Evolutionary conservation across 2,888 invertebrate genomes (phyloP), one percentile per base, ranked within the genome.

Genomic region (Ceriagrion tenellum): DNA sequence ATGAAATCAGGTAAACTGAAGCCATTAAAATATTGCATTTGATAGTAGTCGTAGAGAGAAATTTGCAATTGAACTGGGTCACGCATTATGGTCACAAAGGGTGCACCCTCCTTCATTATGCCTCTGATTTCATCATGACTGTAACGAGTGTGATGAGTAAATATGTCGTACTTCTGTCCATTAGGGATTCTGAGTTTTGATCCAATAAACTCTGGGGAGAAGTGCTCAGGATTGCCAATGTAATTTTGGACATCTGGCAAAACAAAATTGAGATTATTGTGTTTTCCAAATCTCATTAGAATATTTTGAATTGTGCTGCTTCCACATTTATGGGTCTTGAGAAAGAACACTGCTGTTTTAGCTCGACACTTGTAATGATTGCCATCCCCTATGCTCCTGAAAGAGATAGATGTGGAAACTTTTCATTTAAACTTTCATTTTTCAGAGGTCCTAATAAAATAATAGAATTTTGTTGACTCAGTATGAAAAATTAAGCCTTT

Each of bases 311-410:
- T 56, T 6, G 96, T 95, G 16, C 95, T 95, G 40, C 96, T 95
- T 23, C 95, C 96, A 81, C 96, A 95, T 88, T 96, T 96, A 95
- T 96, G 96, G 0, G 95, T 95, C 95, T 96, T 96, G 55, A 96
- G 95, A 81, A 96, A 96, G n/a, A 95, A 95, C n/a, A 95, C 6
- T 16, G 93, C 35, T 47, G 47, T 93, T 93, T 93, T 93, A 47
- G 56, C 47, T 18, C 2, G 18, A 69, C 93, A 93, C n/a, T 81
- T 81, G 16, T 13, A 23, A 20, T 40, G 2, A 20, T 20, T 56
- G 35, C 23, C 26, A 12, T 47, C 89, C 26, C 20, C 26, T 55
- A 1, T n/a, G 26, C 18, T 55, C 55, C 89, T 89, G 89, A 89
- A 89, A 89, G 40, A 89, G 16, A 26, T 13, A n/a, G 16, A 18